Evolutionary conservation across 1,140 invertebrate species (phyloP).

Genomic region (Drosophila bocki): DNA sequence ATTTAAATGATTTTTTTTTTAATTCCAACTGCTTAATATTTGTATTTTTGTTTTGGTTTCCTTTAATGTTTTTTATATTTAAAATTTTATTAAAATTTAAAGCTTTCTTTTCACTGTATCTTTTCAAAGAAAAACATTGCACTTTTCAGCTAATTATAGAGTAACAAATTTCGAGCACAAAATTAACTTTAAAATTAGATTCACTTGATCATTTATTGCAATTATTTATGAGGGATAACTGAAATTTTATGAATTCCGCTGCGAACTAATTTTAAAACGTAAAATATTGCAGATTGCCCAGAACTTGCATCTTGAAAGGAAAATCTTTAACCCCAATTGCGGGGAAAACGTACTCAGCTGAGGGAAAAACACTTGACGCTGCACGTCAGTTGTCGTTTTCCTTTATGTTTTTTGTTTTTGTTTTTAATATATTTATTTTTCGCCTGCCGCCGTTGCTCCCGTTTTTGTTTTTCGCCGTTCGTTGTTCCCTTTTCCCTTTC

Average conservation of each 20-base stretch:
- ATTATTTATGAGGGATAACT: background rate
- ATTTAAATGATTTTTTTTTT: background rate
- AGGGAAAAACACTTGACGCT: conserved; percentile 54
- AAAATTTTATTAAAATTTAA: too few relatives aligned
- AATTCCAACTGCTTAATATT: too few relatives aligned
- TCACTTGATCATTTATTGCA: background rate
- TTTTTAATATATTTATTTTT: conserved; percentile 38
- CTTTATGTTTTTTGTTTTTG: conserved; percentile 8
- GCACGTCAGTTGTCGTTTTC: conserved; percentile 50
- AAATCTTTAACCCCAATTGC: conserved; percentile 22
- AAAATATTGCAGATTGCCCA: conserved; percentile 34
- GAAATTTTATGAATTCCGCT: conserved; percentile 15
- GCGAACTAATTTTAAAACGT: conserved; percentile 11
- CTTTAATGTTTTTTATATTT: too few relatives aligned
- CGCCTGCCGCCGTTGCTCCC: conserved; percentile 26
- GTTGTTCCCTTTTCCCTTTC: conserved; percentile 15
- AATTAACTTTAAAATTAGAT: background rate
- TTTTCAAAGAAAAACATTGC: background rate
- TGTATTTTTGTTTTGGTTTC: too few relatives aligned
- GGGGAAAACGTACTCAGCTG: conserved; percentile 31
- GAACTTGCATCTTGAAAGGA: conserved; percentile 26
- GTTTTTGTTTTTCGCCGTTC: conserved; percentile 19
- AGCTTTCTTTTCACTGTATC: background rate
- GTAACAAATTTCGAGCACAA: background rate
- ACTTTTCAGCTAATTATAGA: background rate